Conservation (phyloP, 2,888 invertebrate genomes). For the Fissipunctia ypsillon region DNA sequence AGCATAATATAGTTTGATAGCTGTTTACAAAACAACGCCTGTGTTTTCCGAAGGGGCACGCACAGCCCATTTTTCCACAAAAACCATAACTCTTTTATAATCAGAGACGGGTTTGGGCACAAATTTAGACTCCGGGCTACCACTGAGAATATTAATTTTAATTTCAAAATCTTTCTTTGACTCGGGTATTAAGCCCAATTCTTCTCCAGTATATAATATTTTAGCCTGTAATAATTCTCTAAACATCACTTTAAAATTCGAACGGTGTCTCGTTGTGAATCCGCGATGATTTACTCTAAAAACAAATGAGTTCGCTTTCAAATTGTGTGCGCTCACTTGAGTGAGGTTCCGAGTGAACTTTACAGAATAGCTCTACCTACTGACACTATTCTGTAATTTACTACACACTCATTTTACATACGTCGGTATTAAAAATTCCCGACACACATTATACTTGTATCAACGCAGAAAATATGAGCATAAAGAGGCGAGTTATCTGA, state of each 20-base stretch:
- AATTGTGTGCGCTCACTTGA: constrained; percentile 10
- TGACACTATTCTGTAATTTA: not conserved
- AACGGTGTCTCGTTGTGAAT: not conserved
- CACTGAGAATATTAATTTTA: no score
- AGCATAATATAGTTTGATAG: no score
- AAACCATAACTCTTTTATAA: no score
- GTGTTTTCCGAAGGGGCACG: not conserved
- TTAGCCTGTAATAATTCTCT: no score
- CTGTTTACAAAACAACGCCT: no score
- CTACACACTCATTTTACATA: not conserved
- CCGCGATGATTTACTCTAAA: not conserved
- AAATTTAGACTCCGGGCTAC: no score
- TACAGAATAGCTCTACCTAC: not conserved
- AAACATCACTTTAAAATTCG: not conserved
- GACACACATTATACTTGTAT: constrained; percentile 40
- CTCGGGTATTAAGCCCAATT: no score
- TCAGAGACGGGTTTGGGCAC: no score
- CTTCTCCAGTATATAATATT: no score
- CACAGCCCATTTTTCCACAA: not conserved
- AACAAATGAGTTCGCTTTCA: not conserved
- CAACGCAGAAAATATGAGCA: constrained; percentile 41
- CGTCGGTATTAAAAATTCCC: constrained; percentile 39
- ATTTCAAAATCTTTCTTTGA: no score
- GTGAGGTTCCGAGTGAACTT: not conserved
- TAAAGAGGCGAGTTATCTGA: constrained; percentile 60